A percentile compares a stretch with the other conserved stretches of the same genome.
Evolutionary conservation across 2,797 vertebrate species (phyloP).

Genomic region (Mormyrops boulengeri): DNA sequence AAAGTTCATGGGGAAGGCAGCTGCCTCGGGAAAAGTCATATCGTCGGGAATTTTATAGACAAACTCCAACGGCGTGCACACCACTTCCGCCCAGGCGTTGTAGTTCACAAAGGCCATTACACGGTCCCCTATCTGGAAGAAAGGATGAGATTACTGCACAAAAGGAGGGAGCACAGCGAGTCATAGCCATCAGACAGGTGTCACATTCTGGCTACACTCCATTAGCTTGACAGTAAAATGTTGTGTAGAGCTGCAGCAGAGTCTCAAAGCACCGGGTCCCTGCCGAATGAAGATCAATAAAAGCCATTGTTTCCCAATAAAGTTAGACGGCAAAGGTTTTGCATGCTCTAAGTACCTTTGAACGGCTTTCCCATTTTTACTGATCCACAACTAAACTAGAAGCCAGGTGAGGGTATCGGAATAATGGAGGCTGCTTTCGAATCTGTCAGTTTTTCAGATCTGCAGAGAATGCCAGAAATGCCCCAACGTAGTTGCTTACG

Average conservation of each 20-base stretch:
- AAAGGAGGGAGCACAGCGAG: neutral
- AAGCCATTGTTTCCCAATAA: neutral
- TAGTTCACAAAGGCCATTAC: constrained; percentile 97
- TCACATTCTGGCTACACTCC: neutral
- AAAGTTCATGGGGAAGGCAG: constrained; percentile 92
- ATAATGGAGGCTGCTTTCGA: neutral
- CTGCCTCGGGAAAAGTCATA: constrained; percentile 91
- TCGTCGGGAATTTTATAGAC: constrained; percentile 95
- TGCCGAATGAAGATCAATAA: neutral
- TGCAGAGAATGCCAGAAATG: constrained; percentile 6
- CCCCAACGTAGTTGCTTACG: neutral
- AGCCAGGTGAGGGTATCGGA: neutral
- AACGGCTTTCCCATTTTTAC: neutral
- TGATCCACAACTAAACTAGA: neutral
- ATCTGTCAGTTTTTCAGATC: neutral
- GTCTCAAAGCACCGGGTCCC: neutral
- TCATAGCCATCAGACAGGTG: neutral
- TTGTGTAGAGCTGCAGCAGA: neutral
- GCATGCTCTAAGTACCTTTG: neutral
- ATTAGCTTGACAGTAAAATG: neutral
- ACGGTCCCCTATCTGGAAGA: constrained; percentile 84
- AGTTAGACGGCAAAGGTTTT: neutral
- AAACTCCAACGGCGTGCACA: constrained; percentile 81
- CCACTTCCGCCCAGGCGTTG: constrained; percentile 96
- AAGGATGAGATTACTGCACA: constrained; percentile 21